Evolutionary conservation across 2,888 invertebrate genomes (phyloP).

Genomic region (Lithodes maja): DNA sequence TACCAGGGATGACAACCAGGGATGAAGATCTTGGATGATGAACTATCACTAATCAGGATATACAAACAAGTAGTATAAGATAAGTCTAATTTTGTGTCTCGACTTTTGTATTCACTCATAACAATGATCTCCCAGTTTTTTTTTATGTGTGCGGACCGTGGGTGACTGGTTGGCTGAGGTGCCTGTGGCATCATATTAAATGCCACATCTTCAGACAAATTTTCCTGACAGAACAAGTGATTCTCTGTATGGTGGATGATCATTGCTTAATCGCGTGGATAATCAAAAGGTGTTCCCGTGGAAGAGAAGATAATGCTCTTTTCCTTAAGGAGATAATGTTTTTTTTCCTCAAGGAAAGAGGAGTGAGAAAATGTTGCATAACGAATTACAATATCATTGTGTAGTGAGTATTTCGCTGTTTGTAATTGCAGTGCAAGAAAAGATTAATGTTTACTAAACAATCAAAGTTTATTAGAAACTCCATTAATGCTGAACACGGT

Average conservation of each 20-base stretch:
- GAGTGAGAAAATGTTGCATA: background rate
- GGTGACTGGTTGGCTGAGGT: slow-evolving; percentile 11
- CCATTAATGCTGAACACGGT: no score
- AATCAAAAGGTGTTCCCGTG: slow-evolving; percentile 10
- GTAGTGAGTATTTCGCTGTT: background rate
- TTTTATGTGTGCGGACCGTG: background rate
- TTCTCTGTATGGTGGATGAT: slow-evolving; percentile 27
- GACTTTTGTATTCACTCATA: background rate
- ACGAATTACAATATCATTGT: background rate
- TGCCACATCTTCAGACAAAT: slow-evolving; percentile 31
- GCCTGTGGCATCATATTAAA: slow-evolving; percentile 23
- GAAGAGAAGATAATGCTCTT: background rate
- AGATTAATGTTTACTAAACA: no score
- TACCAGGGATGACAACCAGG: slow-evolving; percentile 1
- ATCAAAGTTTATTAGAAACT: no score
- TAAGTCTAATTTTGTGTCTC: background rate
- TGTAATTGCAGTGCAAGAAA: background rate
- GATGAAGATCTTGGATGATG: slow-evolving; percentile 30
- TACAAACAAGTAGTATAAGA: background rate
- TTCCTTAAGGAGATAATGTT: background rate
- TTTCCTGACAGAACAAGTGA: slow-evolving; percentile 26
- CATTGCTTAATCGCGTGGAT: slow-evolving; percentile 41
- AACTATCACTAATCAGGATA: background rate
- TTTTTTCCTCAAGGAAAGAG: background rate
- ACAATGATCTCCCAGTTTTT: background rate